Conservation (phyloP, 2,113 vertebrate species). For the Thalassarche chlororhynchos region DNA sequence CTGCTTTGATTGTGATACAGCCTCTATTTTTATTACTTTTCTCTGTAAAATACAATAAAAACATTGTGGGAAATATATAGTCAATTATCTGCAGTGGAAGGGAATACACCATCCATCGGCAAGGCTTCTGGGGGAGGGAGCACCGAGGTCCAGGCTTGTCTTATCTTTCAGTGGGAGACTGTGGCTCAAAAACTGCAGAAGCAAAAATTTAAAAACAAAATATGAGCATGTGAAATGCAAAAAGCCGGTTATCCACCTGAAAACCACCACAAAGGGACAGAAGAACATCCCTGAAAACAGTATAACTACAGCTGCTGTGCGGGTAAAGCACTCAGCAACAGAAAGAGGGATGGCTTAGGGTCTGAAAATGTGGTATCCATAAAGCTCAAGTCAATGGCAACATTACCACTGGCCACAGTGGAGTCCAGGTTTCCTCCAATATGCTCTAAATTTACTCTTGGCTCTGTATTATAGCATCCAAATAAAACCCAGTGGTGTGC, state of each 20-base stretch:
- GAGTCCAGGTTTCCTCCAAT: background rate
- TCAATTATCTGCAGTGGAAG: conserved; percentile 27
- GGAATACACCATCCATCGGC: background rate
- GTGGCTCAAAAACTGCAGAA: background rate
- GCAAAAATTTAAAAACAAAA: background rate
- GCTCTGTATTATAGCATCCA: background rate
- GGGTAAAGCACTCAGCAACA: background rate
- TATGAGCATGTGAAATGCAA: background rate
- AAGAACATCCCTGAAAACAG: background rate
- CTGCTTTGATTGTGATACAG: conserved; percentile 33
- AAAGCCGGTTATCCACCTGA: background rate
- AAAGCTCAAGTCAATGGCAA: background rate
- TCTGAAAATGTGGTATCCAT: background rate
- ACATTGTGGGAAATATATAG: conserved; percentile 29
- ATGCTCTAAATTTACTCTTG: background rate
- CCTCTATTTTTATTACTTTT: conserved; percentile 40
- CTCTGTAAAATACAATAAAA: conserved; percentile 50
- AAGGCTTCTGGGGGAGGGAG: background rate
- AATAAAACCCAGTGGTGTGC: background rate
- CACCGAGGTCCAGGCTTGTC: background rate
- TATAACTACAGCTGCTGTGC: background rate
- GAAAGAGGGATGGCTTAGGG: background rate
- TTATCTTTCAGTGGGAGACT: background rate
- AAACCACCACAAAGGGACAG: background rate
- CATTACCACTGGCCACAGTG: background rate